A percentile compares a stretch with the other conserved stretches of the same genome.
Conservation (phyloP, 2,113 vertebrate species). For the Plectropomus leopardus region DNA sequence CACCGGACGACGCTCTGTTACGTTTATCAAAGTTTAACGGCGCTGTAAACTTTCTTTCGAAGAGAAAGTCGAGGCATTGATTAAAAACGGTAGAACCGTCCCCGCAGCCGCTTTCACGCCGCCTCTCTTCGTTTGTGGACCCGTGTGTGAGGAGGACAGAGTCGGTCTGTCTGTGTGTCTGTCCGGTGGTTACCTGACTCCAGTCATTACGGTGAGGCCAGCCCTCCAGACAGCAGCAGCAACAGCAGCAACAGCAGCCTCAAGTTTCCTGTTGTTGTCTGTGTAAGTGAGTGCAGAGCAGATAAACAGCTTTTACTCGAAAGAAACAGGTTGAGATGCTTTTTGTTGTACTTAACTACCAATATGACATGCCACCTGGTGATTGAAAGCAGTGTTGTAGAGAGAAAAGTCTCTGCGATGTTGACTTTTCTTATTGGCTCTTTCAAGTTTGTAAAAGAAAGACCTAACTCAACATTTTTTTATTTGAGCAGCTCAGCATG, state of each 20-base stretch:
- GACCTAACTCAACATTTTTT: background rate
- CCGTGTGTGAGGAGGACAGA: slow-evolving; percentile 27
- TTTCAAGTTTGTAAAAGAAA: background rate
- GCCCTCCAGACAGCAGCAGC: slow-evolving; percentile 52
- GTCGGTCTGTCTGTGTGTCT: slow-evolving; percentile 24
- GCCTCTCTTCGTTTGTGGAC: slow-evolving; percentile 14
- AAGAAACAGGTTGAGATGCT: slow-evolving; percentile 42
- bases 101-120: background rate
- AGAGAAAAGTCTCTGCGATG: background rate
- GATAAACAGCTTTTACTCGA: slow-evolving; percentile 9
- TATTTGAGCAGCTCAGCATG: too few species aligned
- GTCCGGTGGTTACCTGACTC: slow-evolving; percentile 79
- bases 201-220: slow-evolving; percentile 62
- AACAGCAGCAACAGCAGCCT: slow-evolving; percentile 40
- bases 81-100: background rate
- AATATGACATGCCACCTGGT: background rate
- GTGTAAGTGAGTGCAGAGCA: slow-evolving; percentile 9
- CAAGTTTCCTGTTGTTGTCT: slow-evolving; percentile 73
- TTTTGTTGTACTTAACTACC: background rate
- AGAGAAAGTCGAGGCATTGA: slow-evolving; percentile 2
- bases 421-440: background rate
- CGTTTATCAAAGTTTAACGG: background rate
- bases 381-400: background rate
- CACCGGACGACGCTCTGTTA: background rate
- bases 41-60: slow-evolving; percentile 7